A percentile compares a stretch with the other conserved stretches of the same genome.
Evolutionary conservation across 2,113 vertebrate species (phyloP).

Genomic region (Gambusia holbrooki): DNA sequence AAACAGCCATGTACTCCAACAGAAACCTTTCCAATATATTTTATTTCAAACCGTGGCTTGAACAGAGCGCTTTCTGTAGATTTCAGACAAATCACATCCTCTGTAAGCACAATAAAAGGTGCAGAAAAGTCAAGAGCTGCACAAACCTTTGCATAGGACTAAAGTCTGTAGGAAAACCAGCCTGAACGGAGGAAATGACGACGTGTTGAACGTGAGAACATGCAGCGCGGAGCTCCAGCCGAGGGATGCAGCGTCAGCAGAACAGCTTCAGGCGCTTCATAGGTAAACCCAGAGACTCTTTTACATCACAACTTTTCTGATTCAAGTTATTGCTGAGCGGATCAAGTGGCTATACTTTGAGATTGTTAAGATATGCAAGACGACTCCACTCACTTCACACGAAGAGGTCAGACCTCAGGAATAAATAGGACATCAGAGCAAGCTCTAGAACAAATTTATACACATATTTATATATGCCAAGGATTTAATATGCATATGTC

Average conservation of each 20-base stretch:
- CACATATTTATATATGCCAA: too few species aligned
- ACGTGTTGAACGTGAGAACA: constrained; percentile 23
- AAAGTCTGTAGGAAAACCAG: constrained; percentile 53
- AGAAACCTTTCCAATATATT: constrained; percentile 20
- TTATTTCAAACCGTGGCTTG: constrained; percentile 58
- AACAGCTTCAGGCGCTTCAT: constrained; percentile 26
- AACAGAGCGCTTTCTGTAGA: constrained; percentile 42
- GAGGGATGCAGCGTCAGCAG: constrained; percentile 24
- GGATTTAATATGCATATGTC: constrained; percentile 19
- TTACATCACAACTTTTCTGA: constrained; percentile 28
- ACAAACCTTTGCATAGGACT: constrained; percentile 70
- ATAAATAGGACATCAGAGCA: constrained; percentile 37
- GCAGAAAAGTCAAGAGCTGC: constrained; percentile 48
- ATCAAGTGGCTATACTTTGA: constrained; percentile 9
- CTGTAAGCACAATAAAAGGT: constrained; percentile 52
- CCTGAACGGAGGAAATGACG: constrained; percentile 30
- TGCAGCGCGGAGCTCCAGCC: constrained; percentile 43
- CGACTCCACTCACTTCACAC: constrained; percentile 50
- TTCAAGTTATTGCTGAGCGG: constrained; percentile 66
- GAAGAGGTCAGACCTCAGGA: constrained; percentile 29
- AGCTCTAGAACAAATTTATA: constrained; percentile 14
- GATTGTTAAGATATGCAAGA: constrained; percentile 34
- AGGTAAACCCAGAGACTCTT: constrained; percentile 10
- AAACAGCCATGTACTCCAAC: not conserved
- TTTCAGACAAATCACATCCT: constrained; percentile 43